phyloP scores from a whole-genome alignment of 2,113 vertebrate species.

The Muntiacus reevesi region DNA sequence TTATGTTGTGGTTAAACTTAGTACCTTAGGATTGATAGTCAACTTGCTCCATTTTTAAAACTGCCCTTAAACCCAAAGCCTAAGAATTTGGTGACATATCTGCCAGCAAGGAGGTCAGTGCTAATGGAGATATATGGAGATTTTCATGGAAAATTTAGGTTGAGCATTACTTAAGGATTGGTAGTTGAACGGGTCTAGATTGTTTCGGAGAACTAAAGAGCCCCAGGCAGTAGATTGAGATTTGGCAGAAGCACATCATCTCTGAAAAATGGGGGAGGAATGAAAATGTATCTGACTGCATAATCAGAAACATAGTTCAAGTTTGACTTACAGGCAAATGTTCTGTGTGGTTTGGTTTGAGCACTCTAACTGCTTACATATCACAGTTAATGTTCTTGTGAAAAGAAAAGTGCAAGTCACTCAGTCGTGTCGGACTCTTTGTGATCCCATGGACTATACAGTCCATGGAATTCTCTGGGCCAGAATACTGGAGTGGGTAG shows the following conservation, averaged over 20 bases:
- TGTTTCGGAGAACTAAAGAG: not conserved
- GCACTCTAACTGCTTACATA: not conserved
- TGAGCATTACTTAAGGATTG: not conserved
- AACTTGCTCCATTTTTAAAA: not conserved
- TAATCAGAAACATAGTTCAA: not conserved
- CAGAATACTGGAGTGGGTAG: not conserved
- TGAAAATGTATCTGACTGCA: not conserved
- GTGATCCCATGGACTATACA: not conserved
- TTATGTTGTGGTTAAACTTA: not conserved
- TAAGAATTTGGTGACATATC: not conserved
- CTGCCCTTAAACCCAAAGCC: not conserved
- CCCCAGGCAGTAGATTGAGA: not conserved
- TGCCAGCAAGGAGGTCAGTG: not conserved
- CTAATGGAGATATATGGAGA: not conserved
- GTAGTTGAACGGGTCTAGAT: not conserved
- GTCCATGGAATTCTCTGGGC: not conserved
- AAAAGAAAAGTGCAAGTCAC: not conserved
- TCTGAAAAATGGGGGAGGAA: not conserved
- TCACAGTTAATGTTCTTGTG: not conserved
- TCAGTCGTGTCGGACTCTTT: not conserved
- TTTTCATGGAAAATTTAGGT: not conserved
- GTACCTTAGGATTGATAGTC: not conserved
- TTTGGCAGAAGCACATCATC: not conserved
- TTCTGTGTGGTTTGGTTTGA: not conserved
- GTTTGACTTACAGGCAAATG: not conserved